phyloP scores from a whole-genome alignment of 2,113 vertebrate genomes.

The Emydura subglobosa region DNA sequence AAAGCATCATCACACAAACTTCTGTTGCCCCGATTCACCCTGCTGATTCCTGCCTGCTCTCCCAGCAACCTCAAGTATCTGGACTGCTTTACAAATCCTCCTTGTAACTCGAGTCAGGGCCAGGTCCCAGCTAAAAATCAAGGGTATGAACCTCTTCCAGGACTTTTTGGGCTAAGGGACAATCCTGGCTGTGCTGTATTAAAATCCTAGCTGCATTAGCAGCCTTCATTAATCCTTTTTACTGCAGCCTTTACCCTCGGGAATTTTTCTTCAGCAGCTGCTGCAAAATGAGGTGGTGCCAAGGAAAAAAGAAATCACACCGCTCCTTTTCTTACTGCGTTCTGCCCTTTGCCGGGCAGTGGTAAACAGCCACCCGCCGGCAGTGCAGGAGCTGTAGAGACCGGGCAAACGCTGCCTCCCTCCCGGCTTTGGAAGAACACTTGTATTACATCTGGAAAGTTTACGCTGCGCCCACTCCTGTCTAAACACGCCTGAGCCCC shows the following conservation, averaged over 20 bases:
- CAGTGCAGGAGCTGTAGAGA: neutral
- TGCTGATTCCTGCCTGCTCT: neutral
- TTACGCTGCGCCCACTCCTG: slow-evolving; percentile 60
- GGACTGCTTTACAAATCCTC: neutral
- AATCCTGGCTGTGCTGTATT: neutral
- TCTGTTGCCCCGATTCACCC: accelerated
- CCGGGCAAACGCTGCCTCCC: neutral
- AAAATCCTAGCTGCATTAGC: neutral
- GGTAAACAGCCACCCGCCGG: neutral
- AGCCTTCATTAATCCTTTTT: neutral
- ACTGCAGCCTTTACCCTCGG: neutral
- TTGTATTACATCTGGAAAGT: slow-evolving; percentile 18
- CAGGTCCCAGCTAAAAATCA: neutral
- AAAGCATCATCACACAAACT: neutral
- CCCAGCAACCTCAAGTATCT: accelerated
- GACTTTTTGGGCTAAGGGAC: neutral
- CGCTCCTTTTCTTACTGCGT: neutral
- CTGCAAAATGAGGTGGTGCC: neutral
- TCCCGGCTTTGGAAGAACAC: neutral
- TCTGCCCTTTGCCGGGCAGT: neutral
- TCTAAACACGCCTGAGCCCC: slow-evolving; percentile 64
- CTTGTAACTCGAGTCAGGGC: neutral
- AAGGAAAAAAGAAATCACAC: slow-evolving; percentile 2
- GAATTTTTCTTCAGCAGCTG: slow-evolving; percentile 24
- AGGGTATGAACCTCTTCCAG: accelerated